Evolutionary conservation across 1,140 invertebrate genomes (phyloP).

Genomic region (Polyergus mexicanus): DNA sequence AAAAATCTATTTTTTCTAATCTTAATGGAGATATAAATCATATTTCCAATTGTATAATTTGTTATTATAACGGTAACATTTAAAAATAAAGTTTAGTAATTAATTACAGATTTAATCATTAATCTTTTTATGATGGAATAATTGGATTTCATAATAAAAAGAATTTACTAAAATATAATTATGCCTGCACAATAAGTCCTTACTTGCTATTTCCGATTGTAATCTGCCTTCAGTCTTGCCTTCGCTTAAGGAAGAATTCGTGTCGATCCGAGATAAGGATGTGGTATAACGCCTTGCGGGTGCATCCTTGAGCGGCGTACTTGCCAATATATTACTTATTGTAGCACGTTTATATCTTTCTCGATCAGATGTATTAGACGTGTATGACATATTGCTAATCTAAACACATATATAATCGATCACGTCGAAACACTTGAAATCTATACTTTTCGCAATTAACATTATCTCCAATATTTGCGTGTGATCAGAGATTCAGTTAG

Average conservation of each 20-base stretch:
- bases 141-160: background rate
- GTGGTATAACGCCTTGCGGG: background rate
- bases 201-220: background rate
- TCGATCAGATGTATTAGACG: background rate
- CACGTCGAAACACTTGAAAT: background rate
- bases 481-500: background rate
- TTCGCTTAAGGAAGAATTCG: conserved; percentile 20
- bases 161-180: background rate
- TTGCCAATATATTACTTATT: background rate
- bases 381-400: conserved; percentile 7
- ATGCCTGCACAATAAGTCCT: background rate
- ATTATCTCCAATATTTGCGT: background rate
- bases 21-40: background rate
- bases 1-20: background rate
- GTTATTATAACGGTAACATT: background rate
- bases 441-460: background rate
- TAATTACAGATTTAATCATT: background rate
- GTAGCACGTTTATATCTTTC: background rate
- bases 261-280: conserved; percentile 11
- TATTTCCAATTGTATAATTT: background rate
- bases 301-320: background rate
- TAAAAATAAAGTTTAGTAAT: background rate
- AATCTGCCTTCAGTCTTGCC: background rate
- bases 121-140: background rate
- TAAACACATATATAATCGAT: background rate